Evolutionary conservation across 2,113 vertebrate species (phyloP).

Genomic region (Trichomycterus rosablanca): DNA sequence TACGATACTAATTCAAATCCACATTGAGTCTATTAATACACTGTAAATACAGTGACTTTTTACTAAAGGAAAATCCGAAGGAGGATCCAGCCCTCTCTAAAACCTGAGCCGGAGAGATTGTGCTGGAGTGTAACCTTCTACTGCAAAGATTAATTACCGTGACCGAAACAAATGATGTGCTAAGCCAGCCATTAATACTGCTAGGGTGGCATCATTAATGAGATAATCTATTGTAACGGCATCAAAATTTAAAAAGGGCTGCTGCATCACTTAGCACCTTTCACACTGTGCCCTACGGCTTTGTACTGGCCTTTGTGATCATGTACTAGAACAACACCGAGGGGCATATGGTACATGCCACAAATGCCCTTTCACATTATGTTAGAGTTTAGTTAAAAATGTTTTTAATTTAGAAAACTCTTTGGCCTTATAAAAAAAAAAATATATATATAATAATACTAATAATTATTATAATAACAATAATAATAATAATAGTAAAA

Average conservation of each 20-base stretch:
- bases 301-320: constrained; percentile 50
- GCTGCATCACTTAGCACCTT: constrained; percentile 64
- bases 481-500: too few relatives aligned
- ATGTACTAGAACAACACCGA: constrained; percentile 44
- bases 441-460: too few relatives aligned
- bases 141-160: constrained; percentile 69
- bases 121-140: constrained; percentile 56
- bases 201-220: constrained; percentile 72
- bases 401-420: background rate
- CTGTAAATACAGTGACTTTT: background rate
- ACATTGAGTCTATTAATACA: constrained; percentile 19
- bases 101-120: constrained; percentile 48
- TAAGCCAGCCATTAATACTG: constrained; percentile 75
- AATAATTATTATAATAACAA: too few relatives aligned
- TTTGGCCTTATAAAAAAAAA: constrained; percentile 26
- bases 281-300: constrained; percentile 56
- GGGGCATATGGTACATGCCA: constrained; percentile 30
- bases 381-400: background rate
- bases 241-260: constrained; percentile 74
- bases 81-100: constrained; percentile 45
- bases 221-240: constrained; percentile 57
- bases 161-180: constrained; percentile 70
- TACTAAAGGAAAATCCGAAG: constrained; percentile 19
- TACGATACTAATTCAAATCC: too few relatives aligned
- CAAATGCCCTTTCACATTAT: constrained; percentile 22